Conservation (phyloP, 1,140 invertebrate genomes). For the Pollicipes pollicipes region DNA sequence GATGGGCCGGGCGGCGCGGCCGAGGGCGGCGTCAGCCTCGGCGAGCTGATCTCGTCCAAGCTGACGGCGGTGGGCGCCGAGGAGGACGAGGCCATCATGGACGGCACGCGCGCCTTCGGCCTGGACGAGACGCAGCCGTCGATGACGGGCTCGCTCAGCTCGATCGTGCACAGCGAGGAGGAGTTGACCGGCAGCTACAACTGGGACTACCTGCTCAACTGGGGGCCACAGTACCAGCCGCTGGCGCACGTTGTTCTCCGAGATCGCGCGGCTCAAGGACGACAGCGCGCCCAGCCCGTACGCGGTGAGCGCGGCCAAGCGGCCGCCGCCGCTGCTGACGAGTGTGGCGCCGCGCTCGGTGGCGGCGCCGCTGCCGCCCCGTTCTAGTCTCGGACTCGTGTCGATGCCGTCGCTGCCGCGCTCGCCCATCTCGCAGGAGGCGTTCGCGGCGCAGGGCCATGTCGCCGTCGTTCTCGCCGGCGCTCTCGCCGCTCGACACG, state of each 20-base stretch:
- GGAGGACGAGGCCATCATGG: conserved; percentile 29
- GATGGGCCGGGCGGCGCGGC: neutral
- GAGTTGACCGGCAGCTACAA: conserved; percentile 95
- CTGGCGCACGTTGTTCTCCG: conserved; percentile 89
- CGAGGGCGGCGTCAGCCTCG: conserved; percentile 27
- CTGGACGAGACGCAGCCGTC: conserved; percentile 46
- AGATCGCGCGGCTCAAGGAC: conserved; percentile 90
- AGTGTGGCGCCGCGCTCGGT: conserved; percentile 17
- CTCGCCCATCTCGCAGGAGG: conserved; percentile 72
- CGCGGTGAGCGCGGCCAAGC: conserved; percentile 33
- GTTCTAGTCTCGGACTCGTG: conserved; percentile 17
- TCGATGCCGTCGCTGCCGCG: conserved; percentile 30
- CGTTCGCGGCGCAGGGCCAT: too few species aligned
- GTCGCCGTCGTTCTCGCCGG: too few species aligned
- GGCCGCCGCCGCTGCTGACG: conserved; percentile 30
- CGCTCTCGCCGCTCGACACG: too few species aligned
- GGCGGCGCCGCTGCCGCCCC: conserved; percentile 54
- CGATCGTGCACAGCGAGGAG: conserved; percentile 84
- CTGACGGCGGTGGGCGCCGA: conserved; percentile 49
- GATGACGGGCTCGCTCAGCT: conserved; percentile 83
- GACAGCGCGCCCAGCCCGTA: conserved; percentile 57
- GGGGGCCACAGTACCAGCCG: conserved; percentile 94
- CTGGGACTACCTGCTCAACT: conserved; percentile 93
- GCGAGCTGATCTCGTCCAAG: conserved; percentile 76
- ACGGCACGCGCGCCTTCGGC: conserved; percentile 35